phyloP scores from a whole-genome alignment of 2,797 vertebrate genomes.

The Diplodus puntazzo region DNA sequence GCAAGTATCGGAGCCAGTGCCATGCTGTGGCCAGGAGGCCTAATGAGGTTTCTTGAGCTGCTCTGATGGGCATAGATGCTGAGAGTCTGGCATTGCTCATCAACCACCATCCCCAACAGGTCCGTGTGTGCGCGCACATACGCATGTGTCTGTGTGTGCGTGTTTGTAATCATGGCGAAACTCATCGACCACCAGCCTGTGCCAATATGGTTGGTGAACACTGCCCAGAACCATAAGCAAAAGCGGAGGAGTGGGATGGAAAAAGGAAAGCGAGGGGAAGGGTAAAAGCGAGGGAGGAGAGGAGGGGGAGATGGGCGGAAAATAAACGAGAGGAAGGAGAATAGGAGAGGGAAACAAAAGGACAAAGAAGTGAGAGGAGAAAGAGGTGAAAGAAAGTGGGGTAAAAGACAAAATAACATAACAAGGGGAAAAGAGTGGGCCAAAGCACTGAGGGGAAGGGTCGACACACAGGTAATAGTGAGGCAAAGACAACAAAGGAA shows the following conservation, averaged over 20 bases:
- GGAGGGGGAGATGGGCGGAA: background rate
- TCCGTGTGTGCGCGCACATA: slow-evolving; percentile 31
- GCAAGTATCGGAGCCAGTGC: slow-evolving; percentile 51
- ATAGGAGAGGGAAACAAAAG: background rate
- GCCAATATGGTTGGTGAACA: slow-evolving; percentile 74
- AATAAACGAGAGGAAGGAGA: slow-evolving; percentile 6
- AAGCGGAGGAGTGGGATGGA: slow-evolving; percentile 32
- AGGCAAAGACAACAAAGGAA: slow-evolving; percentile 62
- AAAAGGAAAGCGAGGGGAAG: slow-evolving; percentile 47
- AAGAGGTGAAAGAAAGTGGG: slow-evolving; percentile 22
- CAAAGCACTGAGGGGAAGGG: slow-evolving; percentile 48
- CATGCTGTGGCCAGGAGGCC: slow-evolving; percentile 74
- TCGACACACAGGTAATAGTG: slow-evolving; percentile 38
- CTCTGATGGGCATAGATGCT: slow-evolving; percentile 69
- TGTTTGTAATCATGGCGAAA: slow-evolving; percentile 67
- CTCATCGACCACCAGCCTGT: slow-evolving; percentile 73
- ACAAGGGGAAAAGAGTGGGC: slow-evolving; percentile 38
- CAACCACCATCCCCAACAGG: slow-evolving; percentile 70
- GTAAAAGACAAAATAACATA: slow-evolving; percentile 46
- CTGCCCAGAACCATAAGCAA: slow-evolving; percentile 62
- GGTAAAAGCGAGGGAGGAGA: slow-evolving; percentile 36
- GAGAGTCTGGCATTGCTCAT: slow-evolving; percentile 71
- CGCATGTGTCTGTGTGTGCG: slow-evolving; percentile 19
- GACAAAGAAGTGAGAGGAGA: background rate
- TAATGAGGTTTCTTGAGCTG: slow-evolving; percentile 75